Percentiles rank a stretch among this genome's conserved stretches.
Evolutionary conservation across 30 jellyfish, hydroid and myxozoan species (phyloP).

Genomic region (Hydractinia echinata): DNA sequence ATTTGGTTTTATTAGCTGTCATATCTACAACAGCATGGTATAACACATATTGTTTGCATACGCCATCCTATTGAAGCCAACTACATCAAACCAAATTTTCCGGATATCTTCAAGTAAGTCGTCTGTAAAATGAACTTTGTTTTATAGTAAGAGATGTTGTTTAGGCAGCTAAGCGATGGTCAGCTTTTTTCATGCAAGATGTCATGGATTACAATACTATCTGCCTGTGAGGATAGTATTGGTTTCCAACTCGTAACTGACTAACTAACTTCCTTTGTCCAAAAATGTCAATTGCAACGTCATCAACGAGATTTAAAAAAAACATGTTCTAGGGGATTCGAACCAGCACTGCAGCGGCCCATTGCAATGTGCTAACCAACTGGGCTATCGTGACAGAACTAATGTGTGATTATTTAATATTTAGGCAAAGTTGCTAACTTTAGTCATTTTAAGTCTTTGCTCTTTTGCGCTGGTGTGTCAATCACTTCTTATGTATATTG

Average conservation of each 20-base stretch:
- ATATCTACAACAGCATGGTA: slow-evolving; percentile 40
- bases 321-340: too few relatives aligned
- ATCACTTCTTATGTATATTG: too few relatives aligned
- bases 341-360: too few relatives aligned
- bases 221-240: not conserved
- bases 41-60: slow-evolving; percentile 76
- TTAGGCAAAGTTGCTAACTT: too few relatives aligned
- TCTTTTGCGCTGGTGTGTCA: too few relatives aligned
- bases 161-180: too few relatives aligned
- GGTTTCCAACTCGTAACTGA: not conserved
- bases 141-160: not conserved
- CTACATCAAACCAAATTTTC: slow-evolving; percentile 64
- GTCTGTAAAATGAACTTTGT: not conserved
- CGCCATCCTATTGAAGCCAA: slow-evolving; percentile 88
- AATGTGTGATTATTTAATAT: too few relatives aligned
- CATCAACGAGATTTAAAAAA: too few relatives aligned
- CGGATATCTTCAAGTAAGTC: slow-evolving; percentile 54
- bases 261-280: not conserved
- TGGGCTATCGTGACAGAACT: too few relatives aligned
- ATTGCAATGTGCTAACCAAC: too few relatives aligned
- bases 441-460: too few relatives aligned
- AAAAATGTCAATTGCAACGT: not conserved
- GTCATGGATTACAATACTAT: not conserved
- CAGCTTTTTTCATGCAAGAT: too few relatives aligned
- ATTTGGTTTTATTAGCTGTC: slow-evolving; percentile 31